Conservation (phyloP, 2,888 invertebrate genomes). For the Lochmaea crataegi region DNA sequence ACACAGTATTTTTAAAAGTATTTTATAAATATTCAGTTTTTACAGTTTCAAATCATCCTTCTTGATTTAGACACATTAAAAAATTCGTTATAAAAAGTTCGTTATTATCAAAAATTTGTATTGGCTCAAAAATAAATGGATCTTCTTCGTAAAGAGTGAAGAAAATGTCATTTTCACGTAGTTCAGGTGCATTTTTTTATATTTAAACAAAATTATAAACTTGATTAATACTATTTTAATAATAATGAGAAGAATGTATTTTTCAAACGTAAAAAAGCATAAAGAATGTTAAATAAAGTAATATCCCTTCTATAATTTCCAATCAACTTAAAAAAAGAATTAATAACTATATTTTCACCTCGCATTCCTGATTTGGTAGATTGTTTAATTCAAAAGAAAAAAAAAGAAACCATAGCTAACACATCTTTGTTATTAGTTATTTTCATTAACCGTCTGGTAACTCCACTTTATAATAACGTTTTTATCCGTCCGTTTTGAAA, state of each 20-base stretch:
- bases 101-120: too few relatives aligned
- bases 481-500: conserved; percentile 42
- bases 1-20: too few relatives aligned
- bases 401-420: conserved; percentile 34
- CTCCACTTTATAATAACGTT: conserved; percentile 44
- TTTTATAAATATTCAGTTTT: too few relatives aligned
- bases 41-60: too few relatives aligned
- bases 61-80: too few relatives aligned
- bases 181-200: too few relatives aligned
- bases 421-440: conserved; percentile 32
- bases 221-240: neutral
- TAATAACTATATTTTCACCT: conserved; percentile 34
- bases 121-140: too few relatives aligned
- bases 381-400: conserved; percentile 25
- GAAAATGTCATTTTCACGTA: too few relatives aligned
- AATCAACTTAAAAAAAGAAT: conserved; percentile 29
- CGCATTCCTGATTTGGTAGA: conserved; percentile 35
- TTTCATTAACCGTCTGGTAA: conserved; percentile 36
- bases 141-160: too few relatives aligned
- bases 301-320: conserved; percentile 12
- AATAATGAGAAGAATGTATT: neutral
- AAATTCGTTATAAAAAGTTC: too few relatives aligned
- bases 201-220: neutral
- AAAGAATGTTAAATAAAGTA: conserved; percentile 29
- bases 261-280: neutral